Base-by-base conservation (phyloP, 2,797 vertebrate genomes). In the Zenarchopterus dispar region DNA sequence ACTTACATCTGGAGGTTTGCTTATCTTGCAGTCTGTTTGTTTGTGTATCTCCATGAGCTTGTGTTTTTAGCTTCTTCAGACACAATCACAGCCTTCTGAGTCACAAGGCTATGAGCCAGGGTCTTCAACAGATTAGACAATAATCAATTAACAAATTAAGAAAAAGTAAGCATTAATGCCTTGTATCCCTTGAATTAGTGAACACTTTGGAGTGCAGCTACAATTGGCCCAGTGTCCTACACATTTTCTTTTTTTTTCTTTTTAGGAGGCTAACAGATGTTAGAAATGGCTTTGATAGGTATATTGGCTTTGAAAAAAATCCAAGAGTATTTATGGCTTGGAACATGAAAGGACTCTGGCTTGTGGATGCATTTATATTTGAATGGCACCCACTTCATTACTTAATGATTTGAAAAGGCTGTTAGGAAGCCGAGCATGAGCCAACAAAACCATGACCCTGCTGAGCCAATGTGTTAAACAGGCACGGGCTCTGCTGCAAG, bases 341-440 rank as follows among this genome's bases (percentile, higher is more conserved):
- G 82, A 86, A 89, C 80, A 86, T 89, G 81, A 90, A 92, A 89
- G 82, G 70, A 70, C 73, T 66, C 82, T 82, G 88, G 84, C 88
- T 88, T 88, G 80, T 86, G 85, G 81, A 86, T 77, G 54, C 79
- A 85, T 88, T 92, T 91, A 80, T 87, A 81, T 90, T 91, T 91
- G 89, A 94, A 88, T 91, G 81, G 88, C 82, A 91, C 80, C 65
- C 78, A 79, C 84, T 88, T 92, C 86, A 90, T 92, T 88, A 90
- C 82, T 88, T 90, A 88, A 92, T 91, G 86, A 93, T 93, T 91
- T 90, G 78, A 91, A 89, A 92, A 88, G 81, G 81, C 86, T 90
- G 86, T 88, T 84, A 85, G 82, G 79, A 79, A 84, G 80, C 77
- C 79, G 85, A 81, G 81, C 41, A 61, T 5, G 73, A 91, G 89